phyloP scores from a whole-genome alignment of 1,140 invertebrate species.

The Drosophila punjabiensis region DNA sequence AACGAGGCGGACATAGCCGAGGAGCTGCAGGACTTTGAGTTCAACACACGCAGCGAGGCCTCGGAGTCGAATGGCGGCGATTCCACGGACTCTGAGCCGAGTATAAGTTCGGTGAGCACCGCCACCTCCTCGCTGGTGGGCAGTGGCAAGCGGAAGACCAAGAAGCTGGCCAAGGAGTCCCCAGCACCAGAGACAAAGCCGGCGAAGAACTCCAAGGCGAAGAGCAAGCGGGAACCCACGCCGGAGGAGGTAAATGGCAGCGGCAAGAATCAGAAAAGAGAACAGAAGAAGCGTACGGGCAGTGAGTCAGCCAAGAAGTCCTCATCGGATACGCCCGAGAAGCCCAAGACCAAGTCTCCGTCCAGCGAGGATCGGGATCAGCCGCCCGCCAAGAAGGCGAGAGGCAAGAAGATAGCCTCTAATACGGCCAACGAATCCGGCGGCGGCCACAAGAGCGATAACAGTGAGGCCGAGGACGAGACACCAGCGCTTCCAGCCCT shows the following conservation, averaged over 20 bases:
- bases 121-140: conserved; percentile 86
- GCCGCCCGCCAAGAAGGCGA: conserved; percentile 53
- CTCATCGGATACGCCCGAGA: conserved; percentile 33
- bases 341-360: conserved; percentile 41
- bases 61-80: conserved; percentile 87
- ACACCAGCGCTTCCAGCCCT: conserved; percentile 63
- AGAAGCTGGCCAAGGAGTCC: conserved; percentile 79
- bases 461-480: conserved; percentile 67
- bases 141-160: conserved; percentile 86
- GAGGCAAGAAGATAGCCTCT: conserved; percentile 50
- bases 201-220: conserved; percentile 38
- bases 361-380: conserved; percentile 47
- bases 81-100: conserved; percentile 88
- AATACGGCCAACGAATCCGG: conserved; percentile 28
- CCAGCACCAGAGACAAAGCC: conserved; percentile 14
- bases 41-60: conserved; percentile 92
- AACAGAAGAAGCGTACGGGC: conserved; percentile 84
- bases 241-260: conserved; percentile 67
- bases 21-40: conserved; percentile 89
- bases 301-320: conserved; percentile 86
- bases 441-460: conserved; percentile 69
- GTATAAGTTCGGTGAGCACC: conserved; percentile 91
- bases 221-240: conserved; percentile 41
- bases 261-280: conserved; percentile 62
- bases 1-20: conserved; percentile 90